Evolutionary conservation across 2,797 vertebrate species (phyloP), one percentile per base, ranked within the genome.

Genomic region (Sibirionetta formosa): DNA sequence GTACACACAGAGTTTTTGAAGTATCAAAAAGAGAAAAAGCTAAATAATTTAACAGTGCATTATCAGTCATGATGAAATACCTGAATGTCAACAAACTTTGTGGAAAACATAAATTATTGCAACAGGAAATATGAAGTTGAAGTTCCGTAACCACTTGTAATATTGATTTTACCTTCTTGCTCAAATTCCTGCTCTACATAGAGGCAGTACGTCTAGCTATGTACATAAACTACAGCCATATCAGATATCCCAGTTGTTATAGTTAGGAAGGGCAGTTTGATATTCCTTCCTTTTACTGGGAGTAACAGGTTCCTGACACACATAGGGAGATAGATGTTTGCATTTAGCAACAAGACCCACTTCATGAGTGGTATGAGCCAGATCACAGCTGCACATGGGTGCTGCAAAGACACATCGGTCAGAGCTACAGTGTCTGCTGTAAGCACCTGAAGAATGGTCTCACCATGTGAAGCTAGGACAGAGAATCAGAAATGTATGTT

Each of bases 281-380:
- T 15, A 27, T 26, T 40, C n/a, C 33, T 23, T 33, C 22, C 38
- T 38, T 36, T 44, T 36, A 14, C 38, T 9, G 8, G 50, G 33
- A 70, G 38, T n/a, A n/a, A 9, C 17, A n/a, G n/a, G 33, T 9
- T 70, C 64, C 56, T n/a, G 56, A 38, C 5, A 15, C 53, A 11
- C 31, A 20, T 0, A 42, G 9, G 66, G 33, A 64, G 58, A 38
- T 14, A 13, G 0, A 35, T 29, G 29, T 48, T n/a, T 1, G 0
- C 50, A 15, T 66, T 73, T 23, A 27, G 38, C 12, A 6, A 23
- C 65, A 24, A 44, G 56, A 42, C 14, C 7, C 38, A 24, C 36
- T 26, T 14, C 19, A 15, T 15, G n/a, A 16, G 18, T 53, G 31
- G 33, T 5, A 24, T 4, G 15, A 63, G 24, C 48, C 48, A 54